Evolutionary conservation across 2,797 vertebrate species (phyloP), one percentile per base, ranked within the genome.

Genomic region (Anableps anableps): DNA sequence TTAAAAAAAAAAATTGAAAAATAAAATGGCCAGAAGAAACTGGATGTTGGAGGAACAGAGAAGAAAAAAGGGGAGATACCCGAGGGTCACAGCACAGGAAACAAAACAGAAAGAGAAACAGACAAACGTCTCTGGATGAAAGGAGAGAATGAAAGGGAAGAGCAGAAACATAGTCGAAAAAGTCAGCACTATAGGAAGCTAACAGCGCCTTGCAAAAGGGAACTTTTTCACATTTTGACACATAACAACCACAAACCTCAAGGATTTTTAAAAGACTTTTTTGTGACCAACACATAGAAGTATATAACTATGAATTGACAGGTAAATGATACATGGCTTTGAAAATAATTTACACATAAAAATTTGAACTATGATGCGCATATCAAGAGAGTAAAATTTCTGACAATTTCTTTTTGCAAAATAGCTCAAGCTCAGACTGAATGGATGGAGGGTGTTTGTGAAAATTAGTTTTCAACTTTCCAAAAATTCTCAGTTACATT

Each of bases 101-200:
- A 92, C 85, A 88, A 86, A 91, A 93, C 85, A 92, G 85, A 90
- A 85, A 92, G 88, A 94, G 76, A 43, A 88, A 93, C 78, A 74
- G 86, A 94, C 89, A 90, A 86, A 94, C 91, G 85, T 90, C 87
- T 93, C 90, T 85, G 84, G 87, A 93, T 91, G 92, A 91, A 68
- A 91, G 88, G 84, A 91, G 88, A 91, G 89, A 91, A 94, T 94
- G 93, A 89, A 82, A 92, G 88, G 93, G 91, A 85, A 74, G 89
- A 95, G 92, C 78, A 95, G 86, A 94, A 90, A 93, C 90, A 93
- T 84, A 77, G 87, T 85, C 80, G 38, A 86, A 79, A 87, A 90
- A 85, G 83, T 88, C 70, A 88, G 85, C 76, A 76, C 73, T 80
- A 76, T 45, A 70, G 66, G 41, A 88, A 83, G 86, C 80, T 83